These are phyloP conservation scores for Alloplasta piceator DNA, from an alignment of 2,888 invertebrate species.

Conservation along the genomic window DNA sequence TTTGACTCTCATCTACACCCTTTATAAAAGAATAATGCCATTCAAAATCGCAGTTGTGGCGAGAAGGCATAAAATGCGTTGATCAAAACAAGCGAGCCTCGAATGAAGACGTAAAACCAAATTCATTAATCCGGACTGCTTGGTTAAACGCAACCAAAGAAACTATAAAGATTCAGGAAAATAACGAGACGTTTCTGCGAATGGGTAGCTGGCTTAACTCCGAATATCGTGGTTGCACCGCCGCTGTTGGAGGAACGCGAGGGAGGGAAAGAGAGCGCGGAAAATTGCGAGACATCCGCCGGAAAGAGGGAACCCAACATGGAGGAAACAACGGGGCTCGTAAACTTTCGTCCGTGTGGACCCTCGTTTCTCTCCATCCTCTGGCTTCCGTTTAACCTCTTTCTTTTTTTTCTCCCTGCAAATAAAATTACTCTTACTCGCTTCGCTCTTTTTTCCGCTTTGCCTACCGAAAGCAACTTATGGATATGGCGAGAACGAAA, in stretches of 20 bases:
- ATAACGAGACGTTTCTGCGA: slow-evolving; percentile 31
- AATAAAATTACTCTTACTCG: slow-evolving; percentile 43
- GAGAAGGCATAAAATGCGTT: neutral
- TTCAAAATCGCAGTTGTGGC: too few species aligned
- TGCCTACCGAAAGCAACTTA: neutral
- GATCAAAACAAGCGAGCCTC: neutral
- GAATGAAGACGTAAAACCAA: neutral
- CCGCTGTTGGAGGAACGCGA: neutral
- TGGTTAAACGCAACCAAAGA: slow-evolving; percentile 6
- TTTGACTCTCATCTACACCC: too few species aligned
- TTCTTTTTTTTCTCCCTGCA: slow-evolving; percentile 17
- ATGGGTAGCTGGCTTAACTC: slow-evolving; percentile 1
- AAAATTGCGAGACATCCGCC: slow-evolving; percentile 47
- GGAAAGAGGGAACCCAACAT: slow-evolving; percentile 27
- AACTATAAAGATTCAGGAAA: slow-evolving; percentile 36
- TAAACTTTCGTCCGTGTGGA: slow-evolving; percentile 45
- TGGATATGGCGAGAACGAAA: neutral
- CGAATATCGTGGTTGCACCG: slow-evolving; percentile 1
- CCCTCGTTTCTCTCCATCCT: slow-evolving; percentile 35
- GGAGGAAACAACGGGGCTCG: slow-evolving; percentile 48
- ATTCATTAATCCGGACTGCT: slow-evolving; percentile 36
- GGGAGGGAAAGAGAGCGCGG: slow-evolving; percentile 30
- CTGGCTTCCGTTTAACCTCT: neutral
- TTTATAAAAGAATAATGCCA: too few species aligned
- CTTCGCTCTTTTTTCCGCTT: neutral